These are phyloP conservation scores for Lindbergichthys nudifrons DNA, from an alignment of 2,797 vertebrate genomes.

Conservation along the genomic window DNA sequence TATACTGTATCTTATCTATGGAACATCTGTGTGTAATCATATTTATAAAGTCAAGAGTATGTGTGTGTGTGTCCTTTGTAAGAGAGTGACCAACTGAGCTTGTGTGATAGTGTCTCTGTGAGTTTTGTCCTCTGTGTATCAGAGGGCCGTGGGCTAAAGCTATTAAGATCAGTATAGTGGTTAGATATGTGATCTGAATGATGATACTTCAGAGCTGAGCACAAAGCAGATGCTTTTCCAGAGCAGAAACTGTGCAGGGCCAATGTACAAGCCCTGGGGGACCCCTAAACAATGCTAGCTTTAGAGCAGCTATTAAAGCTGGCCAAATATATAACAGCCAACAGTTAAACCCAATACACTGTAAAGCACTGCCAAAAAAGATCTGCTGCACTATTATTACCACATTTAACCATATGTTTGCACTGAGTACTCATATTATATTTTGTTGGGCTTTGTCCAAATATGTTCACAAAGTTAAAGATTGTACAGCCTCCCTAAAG, in stretches of 20 bases:
- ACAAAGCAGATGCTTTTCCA: constrained; percentile 67
- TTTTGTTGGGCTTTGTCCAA: constrained; percentile 29
- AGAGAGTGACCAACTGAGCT: constrained; percentile 30
- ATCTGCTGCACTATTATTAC: constrained; percentile 34
- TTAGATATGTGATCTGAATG: constrained; percentile 54
- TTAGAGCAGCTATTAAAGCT: constrained; percentile 50
- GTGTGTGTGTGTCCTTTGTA: constrained; percentile 21
- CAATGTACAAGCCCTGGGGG: constrained; percentile 55
- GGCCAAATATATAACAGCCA: constrained; percentile 57
- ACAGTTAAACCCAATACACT: constrained; percentile 54
- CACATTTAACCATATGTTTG: constrained; percentile 54
- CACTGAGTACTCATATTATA: constrained; percentile 27
- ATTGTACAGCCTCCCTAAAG: constrained; percentile 3
- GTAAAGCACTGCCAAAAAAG: constrained; percentile 55
- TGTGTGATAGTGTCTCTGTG: constrained; percentile 24
- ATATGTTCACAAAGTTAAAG: constrained; percentile 34
- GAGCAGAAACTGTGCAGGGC: constrained; percentile 52
- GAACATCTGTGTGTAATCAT: constrained; percentile 7
- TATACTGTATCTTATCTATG: background rate
- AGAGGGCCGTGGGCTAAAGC: constrained; percentile 39
- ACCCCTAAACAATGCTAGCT: constrained; percentile 55
- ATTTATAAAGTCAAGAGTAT: constrained; percentile 5
- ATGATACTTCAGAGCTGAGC: constrained; percentile 50
- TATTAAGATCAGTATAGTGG: constrained; percentile 50
- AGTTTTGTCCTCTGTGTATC: constrained; percentile 13